A percentile compares a stretch with the other conserved stretches of the same genome.
These are phyloP conservation scores for Ichneumoninae sp. DNA, from an alignment of 2,888 invertebrate genomes.

Conservation along the genomic window DNA sequence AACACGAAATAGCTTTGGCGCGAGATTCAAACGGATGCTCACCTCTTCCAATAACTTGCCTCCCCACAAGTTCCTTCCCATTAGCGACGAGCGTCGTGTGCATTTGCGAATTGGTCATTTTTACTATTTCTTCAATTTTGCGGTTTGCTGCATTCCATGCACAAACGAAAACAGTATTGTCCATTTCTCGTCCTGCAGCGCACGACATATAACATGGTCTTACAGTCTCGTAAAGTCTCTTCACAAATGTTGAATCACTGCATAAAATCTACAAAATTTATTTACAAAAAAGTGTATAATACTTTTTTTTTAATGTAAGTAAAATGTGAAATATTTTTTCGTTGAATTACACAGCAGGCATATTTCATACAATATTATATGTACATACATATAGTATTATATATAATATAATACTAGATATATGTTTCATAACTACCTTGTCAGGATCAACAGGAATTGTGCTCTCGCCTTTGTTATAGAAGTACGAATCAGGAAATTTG, in stretches of 20 bases:
- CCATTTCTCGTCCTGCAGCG: constrained; percentile 57
- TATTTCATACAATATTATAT: too few relatives aligned
- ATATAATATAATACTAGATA: too few relatives aligned
- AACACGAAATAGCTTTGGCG: too few relatives aligned
- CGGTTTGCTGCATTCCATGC: constrained; percentile 69
- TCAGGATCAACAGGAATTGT: too few relatives aligned
- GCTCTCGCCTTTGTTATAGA: too few relatives aligned
- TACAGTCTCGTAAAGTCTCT: not conserved
- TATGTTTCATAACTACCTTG: too few relatives aligned
- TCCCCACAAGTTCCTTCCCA: constrained; percentile 72
- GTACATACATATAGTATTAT: too few relatives aligned
- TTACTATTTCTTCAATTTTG: constrained; percentile 61
- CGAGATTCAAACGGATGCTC: constrained; percentile 7
- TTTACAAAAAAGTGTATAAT: not conserved
- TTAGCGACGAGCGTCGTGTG: constrained; percentile 60
- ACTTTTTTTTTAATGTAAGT: not conserved
- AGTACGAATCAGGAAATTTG: too few relatives aligned
- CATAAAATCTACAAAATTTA: constrained; percentile 33
- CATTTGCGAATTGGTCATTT: constrained; percentile 62
- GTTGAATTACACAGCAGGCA: too few relatives aligned
- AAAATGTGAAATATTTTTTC: too few relatives aligned
- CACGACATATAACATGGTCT: constrained; percentile 59
- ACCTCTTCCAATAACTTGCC: constrained; percentile 75
- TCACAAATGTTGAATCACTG: constrained; percentile 11
- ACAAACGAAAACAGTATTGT: constrained; percentile 66